Evolutionary conservation across 2,113 vertebrate species (phyloP), one percentile per base, ranked within the genome.

Genomic region (Saguinus imperator): DNA sequence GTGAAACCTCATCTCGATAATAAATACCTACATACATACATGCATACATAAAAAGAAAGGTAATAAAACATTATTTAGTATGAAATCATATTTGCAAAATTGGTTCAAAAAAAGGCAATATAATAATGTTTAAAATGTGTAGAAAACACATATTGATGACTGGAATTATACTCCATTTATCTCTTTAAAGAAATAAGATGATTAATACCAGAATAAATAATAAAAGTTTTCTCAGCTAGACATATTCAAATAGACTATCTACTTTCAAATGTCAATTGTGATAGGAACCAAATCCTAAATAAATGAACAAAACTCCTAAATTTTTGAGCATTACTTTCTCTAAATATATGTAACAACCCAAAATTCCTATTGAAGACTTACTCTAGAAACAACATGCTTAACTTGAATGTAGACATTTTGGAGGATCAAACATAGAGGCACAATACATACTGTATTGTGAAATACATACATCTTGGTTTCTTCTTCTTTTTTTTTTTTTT

Each of bases 341-440:
- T 85, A 70, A 96, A 76, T 17, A 77, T 37, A 48, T 1, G 1
- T 48, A 84, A 50, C 5, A 75, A n/a, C 84, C 21, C 52, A 32
- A 93, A 89, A 89, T 50, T 70, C 76, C 79, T 85, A 14, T 58
- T 83, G 40, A 89, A 87, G 43, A 32, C 11, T 92, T 94, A 35
- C 37, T 72, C 6, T 37, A 37, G 52, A 37, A 81, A 64, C 29
- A 77, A 68, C 18, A 55, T 32, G 17, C 29, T 86, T 72, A 52
- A 43, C 14, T 73, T 86, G 80, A 85, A 52, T 84, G 40, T 80
- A 45, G 29, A 55, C n/a, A 57, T 66, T 73, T 87, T 73, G 77
- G n/a, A 85, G n/a, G 52, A 93, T 85, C 43, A 79, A 14, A 14
- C 25, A 72, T 86, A 61, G 8, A 96, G 72, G 73, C 18, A 64